Conservation (phyloP, 2,888 invertebrate species). For the Phengaris alcon region DNA sequence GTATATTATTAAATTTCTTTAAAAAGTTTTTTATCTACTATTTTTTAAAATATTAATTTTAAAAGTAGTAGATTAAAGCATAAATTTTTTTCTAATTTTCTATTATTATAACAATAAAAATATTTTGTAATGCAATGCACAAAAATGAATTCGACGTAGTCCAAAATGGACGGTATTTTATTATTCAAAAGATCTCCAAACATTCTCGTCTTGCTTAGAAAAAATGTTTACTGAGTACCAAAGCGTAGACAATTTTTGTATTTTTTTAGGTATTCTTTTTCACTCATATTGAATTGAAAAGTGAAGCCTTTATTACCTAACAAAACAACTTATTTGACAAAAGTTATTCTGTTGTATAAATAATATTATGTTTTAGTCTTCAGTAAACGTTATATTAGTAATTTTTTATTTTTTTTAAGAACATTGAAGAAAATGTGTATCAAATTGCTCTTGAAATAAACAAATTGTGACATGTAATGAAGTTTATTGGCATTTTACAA, state of each 20-base stretch:
- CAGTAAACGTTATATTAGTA: background rate
- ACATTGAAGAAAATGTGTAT: background rate
- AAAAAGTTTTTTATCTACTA: conserved; percentile 4
- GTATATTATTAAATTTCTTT: background rate
- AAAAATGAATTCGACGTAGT: conserved; percentile 29
- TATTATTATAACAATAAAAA: background rate
- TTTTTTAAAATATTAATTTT: background rate
- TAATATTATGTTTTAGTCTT: background rate
- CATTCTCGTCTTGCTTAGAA: conserved; percentile 29
- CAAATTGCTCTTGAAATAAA: background rate
- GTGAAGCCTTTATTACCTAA: background rate
- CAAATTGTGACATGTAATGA: background rate
- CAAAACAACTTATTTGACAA: background rate
- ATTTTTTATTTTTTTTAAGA: background rate
- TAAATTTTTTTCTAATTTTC: background rate
- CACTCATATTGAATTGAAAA: conserved; percentile 1
- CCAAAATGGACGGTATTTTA: conserved; percentile 24
- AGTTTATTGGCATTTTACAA: conserved; percentile 5
- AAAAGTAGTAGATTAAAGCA: background rate
- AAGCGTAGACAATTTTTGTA: background rate
- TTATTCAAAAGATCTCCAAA: conserved; percentile 29
- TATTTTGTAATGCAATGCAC: conserved; percentile 27
- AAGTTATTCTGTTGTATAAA: background rate
- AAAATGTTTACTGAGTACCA: conserved; percentile 19
- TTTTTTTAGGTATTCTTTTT: background rate